Conservation (phyloP, 1,140 invertebrate species). For the Cherax destructor region DNA sequence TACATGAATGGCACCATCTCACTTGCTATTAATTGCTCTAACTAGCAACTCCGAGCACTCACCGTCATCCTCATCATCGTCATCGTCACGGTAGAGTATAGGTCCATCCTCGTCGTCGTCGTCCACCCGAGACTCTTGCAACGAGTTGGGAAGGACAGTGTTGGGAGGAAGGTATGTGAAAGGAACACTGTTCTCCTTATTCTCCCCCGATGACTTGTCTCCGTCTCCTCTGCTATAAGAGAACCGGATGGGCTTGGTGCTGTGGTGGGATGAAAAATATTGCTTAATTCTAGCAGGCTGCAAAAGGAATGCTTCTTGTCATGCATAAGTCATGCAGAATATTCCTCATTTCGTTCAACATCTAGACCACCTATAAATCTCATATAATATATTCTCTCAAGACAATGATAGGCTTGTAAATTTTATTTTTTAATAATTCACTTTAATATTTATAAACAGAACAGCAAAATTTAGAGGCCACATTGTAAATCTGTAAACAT, state of each 20-base stretch:
- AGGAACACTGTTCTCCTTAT: conserved; percentile 72
- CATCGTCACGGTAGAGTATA: conserved; percentile 84
- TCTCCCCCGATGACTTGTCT: conserved; percentile 63
- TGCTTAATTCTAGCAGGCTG: neutral
- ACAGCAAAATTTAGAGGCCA: no score
- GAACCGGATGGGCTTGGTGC: conserved; percentile 69
- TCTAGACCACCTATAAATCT: no score
- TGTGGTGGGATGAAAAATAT: conserved; percentile 15
- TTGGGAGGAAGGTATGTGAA: conserved; percentile 68
- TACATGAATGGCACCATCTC: neutral
- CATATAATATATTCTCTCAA: no score
- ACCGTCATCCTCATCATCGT: conserved; percentile 80
- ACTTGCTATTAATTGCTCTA: neutral
- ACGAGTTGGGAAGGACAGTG: conserved; percentile 56
- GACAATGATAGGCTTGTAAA: no score
- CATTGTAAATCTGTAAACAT: no score
- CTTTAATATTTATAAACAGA: no score
- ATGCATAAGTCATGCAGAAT: neutral
- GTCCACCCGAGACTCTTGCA: conserved; percentile 72
- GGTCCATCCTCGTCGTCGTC: conserved; percentile 81
- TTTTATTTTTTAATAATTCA: no score
- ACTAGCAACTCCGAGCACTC: neutral
- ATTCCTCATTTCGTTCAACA: neutral
- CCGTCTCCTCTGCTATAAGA: conserved; percentile 67
- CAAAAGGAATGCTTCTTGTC: neutral